A percentile compares a stretch with the other conserved stretches of the same genome.
Evolutionary conservation across 2,888 invertebrate species (phyloP).

Genomic region (Aphidius colemani): DNA sequence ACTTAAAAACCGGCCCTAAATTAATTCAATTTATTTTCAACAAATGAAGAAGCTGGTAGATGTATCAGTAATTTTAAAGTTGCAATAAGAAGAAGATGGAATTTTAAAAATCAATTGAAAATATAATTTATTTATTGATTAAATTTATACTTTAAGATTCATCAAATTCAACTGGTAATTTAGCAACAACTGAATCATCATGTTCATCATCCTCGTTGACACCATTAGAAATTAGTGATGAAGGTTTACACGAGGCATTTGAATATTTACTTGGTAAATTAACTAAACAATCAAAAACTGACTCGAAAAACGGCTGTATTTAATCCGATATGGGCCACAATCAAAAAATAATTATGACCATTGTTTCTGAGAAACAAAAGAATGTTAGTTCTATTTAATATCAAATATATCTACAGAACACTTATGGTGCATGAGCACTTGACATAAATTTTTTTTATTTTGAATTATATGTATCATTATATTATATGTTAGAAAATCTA

Average conservation of each 20-base stretch:
- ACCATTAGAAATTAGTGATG: conserved; percentile 58
- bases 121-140: not conserved
- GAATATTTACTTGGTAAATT: conserved; percentile 65
- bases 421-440: no score
- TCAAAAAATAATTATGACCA: no score
- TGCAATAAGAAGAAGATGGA: conserved; percentile 83
- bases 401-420: no score
- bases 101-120: conserved; percentile 76
- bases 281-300: conserved; percentile 61
- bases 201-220: conserved; percentile 47
- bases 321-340: no score
- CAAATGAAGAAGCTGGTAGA: conserved; percentile 90
- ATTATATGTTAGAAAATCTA: no score
- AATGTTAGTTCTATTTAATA: no score
- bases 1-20: no score
- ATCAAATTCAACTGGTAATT: conserved; percentile 56
- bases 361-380: no score
- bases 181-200: conserved; percentile 51
- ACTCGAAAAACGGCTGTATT: no score
- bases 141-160: conserved; percentile 43
- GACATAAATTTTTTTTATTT: no score
- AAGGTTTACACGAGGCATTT: conserved; percentile 64
- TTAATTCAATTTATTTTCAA: conserved; percentile 37
- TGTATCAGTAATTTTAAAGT: conserved; percentile 82
- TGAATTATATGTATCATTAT: no score